Evolutionary conservation across 2,888 invertebrate species (phyloP).

Genomic region (Trissolcus brochymenae): DNA sequence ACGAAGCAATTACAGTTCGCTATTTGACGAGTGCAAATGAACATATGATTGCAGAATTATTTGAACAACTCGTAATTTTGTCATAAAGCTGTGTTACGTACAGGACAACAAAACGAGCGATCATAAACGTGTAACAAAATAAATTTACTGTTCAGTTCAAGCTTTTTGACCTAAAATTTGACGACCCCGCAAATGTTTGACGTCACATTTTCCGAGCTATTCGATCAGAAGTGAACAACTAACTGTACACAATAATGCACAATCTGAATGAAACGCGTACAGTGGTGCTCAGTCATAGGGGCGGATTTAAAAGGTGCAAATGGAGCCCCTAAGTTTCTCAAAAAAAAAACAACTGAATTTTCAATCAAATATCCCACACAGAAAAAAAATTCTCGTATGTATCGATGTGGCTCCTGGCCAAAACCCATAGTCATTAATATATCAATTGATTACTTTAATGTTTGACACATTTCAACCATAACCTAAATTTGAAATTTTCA

Average conservation of each 20-base stretch:
- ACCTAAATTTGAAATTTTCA: no score
- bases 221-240: constrained; percentile 35
- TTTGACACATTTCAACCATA: no score
- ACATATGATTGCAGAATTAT: constrained; percentile 1
- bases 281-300: constrained; percentile 4
- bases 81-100: constrained; percentile 2
- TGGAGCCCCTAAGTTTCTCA: no score
- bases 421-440: no score
- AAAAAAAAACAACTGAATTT: no score
- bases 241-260: constrained; percentile 34
- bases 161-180: constrained; percentile 39
- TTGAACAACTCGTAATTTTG: constrained; percentile 5
- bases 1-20: no score
- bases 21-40: no score
- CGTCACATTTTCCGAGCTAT: constrained; percentile 30
- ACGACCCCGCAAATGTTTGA: constrained; percentile 33
- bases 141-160: constrained; percentile 27
- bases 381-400: no score
- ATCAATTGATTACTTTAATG: not conserved
- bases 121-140: constrained; percentile 33
- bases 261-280: constrained; percentile 24
- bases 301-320: no score
- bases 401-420: no score
- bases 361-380: no score
- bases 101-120: constrained; percentile 19